Evolutionary conservation across 1,140 invertebrate species (phyloP), one percentile per base, ranked within the genome.

Genomic region (Zelostemma sp.): DNA sequence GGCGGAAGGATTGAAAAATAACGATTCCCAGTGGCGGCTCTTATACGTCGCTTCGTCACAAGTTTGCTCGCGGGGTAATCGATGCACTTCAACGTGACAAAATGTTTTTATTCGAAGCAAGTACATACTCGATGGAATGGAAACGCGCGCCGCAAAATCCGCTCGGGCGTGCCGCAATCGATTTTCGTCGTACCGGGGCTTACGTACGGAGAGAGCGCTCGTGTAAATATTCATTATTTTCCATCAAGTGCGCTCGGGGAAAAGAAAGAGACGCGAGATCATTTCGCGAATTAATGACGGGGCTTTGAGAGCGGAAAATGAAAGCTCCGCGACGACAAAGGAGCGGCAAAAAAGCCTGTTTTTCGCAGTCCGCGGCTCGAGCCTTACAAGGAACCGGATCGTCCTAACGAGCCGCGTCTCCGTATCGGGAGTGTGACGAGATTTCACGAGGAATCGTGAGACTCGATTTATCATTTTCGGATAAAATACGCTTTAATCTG

Each of bases 121-220:
- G 68, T 66, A 62, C 68, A 66, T 66, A 63, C 62, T 65, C 55
- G 65, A 71, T 71, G 63, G 63, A 71, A 71, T 71, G 68, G 55
- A 66, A 71, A 71, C 68, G 55, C 56, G 59, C 68, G 68, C 45
- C 63, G 62, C 51, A 46, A 72, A 67, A 72, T 66, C 59, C 63
- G 56, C 55, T 56, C 63, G 56, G 63, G 63, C 60, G 62, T 63
- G 45, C 59, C 43, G 14, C 41, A 41, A 72, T 72, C 63, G 68
- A 72, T 72, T 72, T 64, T 67, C 59, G 46, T 66, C 63, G 48
- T 66, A 58, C 59, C 48, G 6, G 21, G 8, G 25, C 25, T 28
- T 8, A 28, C 25, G 25, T 28, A 8, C 25, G 25, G 25, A 28
- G 66, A 63, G 59, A 28, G 50, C 38, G 57, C 41, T 18, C 16